Conservation (phyloP, 2,113 vertebrate species). For the Megaceryle maxima region DNA sequence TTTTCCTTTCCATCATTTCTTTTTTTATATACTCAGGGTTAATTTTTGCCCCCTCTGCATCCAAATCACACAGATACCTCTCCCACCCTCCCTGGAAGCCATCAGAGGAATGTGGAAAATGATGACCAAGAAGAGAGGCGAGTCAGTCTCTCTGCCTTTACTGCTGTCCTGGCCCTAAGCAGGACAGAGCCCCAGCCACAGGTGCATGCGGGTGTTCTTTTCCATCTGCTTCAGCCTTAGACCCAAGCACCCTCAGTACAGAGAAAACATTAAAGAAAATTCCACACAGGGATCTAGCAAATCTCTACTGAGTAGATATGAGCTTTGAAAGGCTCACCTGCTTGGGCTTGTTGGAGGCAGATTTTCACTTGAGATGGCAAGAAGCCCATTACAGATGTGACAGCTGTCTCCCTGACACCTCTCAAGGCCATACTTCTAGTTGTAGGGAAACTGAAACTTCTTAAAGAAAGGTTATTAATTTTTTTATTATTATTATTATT, state of each 20-base stretch:
- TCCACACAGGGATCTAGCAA: neutral
- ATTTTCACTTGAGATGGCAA: neutral
- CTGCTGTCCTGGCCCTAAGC: neutral
- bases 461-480: neutral
- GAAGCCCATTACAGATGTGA: neutral
- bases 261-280: neutral
- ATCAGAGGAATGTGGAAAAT: neutral
- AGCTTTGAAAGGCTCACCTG: neutral
- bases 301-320: neutral
- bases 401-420: neutral
- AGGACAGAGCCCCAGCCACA: neutral
- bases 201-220: neutral
- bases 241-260: neutral
- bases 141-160: neutral
- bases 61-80: neutral
- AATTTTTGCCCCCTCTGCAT: neutral
- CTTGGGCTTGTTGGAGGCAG: neutral
- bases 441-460: neutral
- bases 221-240: neutral
- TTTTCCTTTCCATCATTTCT: neutral
- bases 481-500: neutral
- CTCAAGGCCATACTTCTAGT: neutral
- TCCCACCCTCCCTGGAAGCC: neutral
- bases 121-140: neutral
- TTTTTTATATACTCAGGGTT: neutral